Conservation (phyloP, 2,113 vertebrate species). For the Arizona elegans region DNA sequence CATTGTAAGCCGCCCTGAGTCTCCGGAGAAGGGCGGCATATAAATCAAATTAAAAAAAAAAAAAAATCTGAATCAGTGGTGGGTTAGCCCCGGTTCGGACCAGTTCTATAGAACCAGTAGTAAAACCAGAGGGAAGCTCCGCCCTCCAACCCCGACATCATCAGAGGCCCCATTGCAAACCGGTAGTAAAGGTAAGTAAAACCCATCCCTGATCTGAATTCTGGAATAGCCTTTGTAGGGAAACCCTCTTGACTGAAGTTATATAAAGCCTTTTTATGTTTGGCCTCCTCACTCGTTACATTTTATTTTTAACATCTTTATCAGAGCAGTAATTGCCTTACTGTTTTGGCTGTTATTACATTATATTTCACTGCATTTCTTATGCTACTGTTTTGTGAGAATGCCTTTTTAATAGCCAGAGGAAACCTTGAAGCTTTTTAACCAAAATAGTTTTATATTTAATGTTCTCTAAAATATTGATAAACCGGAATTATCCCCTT, state of each 20-base stretch:
- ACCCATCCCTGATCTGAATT: background rate
- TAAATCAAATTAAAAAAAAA: no score
- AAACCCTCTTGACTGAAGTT: background rate
- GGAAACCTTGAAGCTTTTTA: background rate
- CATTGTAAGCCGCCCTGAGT: no score
- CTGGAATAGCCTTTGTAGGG: background rate
- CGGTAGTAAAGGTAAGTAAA: no score
- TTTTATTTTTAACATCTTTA: background rate
- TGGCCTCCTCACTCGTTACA: no score
- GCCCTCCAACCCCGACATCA: no score
- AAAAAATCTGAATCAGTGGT: no score
- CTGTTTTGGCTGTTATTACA: background rate
- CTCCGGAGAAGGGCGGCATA: no score
- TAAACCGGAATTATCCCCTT: background rate
- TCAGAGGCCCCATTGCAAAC: no score
- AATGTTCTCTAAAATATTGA: background rate
- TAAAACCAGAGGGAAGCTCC: no score
- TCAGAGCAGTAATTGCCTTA: background rate
- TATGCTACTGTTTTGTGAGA: background rate
- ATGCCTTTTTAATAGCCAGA: background rate
- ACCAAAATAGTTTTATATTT: background rate
- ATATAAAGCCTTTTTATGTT: background rate
- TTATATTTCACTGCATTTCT: background rate
- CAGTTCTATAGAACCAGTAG: no score
- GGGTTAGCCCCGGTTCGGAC: no score